phyloP scores from a whole-genome alignment of 2,888 invertebrate species.

The Tiphia femorata region DNA sequence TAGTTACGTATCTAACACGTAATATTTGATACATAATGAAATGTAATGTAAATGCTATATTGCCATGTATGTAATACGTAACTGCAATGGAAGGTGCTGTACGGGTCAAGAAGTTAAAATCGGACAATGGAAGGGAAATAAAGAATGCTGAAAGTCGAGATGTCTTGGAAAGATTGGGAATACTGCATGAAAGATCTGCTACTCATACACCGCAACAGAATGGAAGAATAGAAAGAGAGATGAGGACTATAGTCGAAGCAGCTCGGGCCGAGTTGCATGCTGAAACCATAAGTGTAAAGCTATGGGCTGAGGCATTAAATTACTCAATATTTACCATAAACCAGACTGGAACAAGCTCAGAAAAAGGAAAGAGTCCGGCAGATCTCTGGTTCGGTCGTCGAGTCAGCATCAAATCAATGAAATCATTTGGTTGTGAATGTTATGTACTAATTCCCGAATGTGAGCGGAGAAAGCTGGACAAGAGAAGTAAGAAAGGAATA shows the following conservation, averaged over 20 bases:
- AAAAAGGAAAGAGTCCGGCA: conserved; percentile 22
- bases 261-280: conserved; percentile 45
- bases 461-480: conserved; percentile 33
- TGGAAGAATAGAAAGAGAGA: conserved; percentile 55
- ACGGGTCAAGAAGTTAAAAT: conserved; percentile 27
- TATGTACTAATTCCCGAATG: conserved; percentile 35
- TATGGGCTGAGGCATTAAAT: conserved; percentile 46
- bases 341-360: conserved; percentile 30
- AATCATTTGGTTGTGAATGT: conserved; percentile 39
- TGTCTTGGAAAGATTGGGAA: conserved; percentile 44
- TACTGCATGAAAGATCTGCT: conserved; percentile 38
- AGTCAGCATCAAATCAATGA: conserved; percentile 18
- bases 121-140: conserved; percentile 52
- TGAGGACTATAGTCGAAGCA: conserved; percentile 54
- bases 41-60: no score
- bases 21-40: no score
- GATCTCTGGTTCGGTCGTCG: conserved; percentile 27
- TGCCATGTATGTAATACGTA: no score
- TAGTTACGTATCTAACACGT: no score
- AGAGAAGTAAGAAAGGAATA: conserved; percentile 42
- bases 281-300: conserved; percentile 23
- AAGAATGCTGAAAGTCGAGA: conserved; percentile 40
- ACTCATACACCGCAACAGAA: conserved; percentile 56
- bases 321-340: conserved; percentile 39
- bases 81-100: no score